Percentiles rank a stretch among this genome's conserved stretches.
Evolutionary conservation across 2,888 invertebrate genomes (phyloP).

Genomic region (Pantelozetes paolii): DNA sequence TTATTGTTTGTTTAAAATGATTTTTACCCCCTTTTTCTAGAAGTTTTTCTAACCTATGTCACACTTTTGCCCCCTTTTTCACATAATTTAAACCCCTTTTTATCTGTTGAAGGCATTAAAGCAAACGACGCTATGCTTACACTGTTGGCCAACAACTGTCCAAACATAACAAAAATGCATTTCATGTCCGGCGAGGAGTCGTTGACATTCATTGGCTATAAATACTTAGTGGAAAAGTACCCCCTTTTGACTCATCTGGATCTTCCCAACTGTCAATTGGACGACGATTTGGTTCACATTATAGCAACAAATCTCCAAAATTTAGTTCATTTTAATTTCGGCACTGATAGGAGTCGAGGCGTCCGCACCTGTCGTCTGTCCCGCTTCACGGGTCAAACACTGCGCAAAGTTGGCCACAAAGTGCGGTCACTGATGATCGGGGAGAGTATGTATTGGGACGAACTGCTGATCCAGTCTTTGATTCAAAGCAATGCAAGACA

Average conservation of each 20-base stretch:
- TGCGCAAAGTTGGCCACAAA: neutral
- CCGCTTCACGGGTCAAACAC: constrained; percentile 6
- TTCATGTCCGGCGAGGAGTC: constrained; percentile 2
- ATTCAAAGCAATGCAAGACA: neutral
- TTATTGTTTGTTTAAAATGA: no score
- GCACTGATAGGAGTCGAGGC: neutral
- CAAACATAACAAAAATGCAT: neutral
- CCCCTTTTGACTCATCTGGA: neutral
- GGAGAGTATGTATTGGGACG: constrained; percentile 20
- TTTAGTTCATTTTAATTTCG: constrained; percentile 4
- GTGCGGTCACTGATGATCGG: constrained; percentile 3
- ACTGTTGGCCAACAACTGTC: neutral
- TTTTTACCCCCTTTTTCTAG: no score
- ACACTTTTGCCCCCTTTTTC: no score
- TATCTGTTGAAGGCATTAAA: constrained; percentile 11
- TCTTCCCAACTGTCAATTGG: constrained; percentile 21
- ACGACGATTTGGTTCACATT: constrained; percentile 21
- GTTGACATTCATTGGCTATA: constrained; percentile 8
- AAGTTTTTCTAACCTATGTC: no score
- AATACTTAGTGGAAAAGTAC: constrained; percentile 11
- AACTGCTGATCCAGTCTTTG: neutral
- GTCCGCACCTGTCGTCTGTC: neutral
- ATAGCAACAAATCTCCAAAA: neutral
- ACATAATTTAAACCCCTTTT: no score
- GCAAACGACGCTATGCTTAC: constrained; percentile 12